phyloP scores from a whole-genome alignment of 2,113 vertebrate genomes.

The Rhynchopsitta pachyrhyncha region DNA sequence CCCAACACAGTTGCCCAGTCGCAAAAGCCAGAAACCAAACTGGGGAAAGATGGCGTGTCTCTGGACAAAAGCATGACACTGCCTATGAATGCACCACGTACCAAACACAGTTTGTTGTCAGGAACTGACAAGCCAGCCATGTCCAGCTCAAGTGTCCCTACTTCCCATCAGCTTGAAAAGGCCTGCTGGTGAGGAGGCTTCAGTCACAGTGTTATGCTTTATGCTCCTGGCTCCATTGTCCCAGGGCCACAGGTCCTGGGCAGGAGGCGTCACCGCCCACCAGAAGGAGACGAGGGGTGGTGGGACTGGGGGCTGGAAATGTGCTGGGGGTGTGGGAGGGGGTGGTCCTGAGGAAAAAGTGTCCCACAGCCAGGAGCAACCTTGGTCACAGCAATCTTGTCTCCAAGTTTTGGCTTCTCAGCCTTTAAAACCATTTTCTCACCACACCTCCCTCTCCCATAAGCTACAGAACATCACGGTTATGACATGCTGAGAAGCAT shows the following conservation, averaged over 20 bases:
- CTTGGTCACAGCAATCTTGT: background rate
- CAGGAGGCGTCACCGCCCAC: constrained; percentile 64
- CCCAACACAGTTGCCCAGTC: constrained; percentile 80
- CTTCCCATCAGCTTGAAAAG: constrained; percentile 86
- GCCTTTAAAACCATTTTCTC: background rate
- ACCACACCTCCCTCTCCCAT: background rate
- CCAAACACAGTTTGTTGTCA: constrained; percentile 89
- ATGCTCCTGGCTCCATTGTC: constrained; percentile 80
- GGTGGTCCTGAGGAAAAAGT: background rate
- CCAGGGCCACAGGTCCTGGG: constrained; percentile 64
- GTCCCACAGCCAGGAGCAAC: background rate
- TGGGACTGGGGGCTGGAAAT: background rate
- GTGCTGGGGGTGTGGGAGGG: background rate
- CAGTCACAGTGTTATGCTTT: constrained; percentile 84
- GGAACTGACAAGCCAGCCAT: constrained; percentile 90
- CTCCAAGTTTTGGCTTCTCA: background rate
- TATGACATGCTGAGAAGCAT: background rate
- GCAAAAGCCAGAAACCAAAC: constrained; percentile 75
- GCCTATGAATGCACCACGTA: constrained; percentile 83
- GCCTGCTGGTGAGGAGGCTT: constrained; percentile 76
- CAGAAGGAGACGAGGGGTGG: constrained; percentile 1
- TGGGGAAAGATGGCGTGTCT: constrained; percentile 37
- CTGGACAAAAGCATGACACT: constrained; percentile 75
- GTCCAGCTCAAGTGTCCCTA: constrained; percentile 84
- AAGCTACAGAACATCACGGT: background rate